phyloP scores from a whole-genome alignment of 2,797 vertebrate species.

The Dipus sagitta region DNA sequence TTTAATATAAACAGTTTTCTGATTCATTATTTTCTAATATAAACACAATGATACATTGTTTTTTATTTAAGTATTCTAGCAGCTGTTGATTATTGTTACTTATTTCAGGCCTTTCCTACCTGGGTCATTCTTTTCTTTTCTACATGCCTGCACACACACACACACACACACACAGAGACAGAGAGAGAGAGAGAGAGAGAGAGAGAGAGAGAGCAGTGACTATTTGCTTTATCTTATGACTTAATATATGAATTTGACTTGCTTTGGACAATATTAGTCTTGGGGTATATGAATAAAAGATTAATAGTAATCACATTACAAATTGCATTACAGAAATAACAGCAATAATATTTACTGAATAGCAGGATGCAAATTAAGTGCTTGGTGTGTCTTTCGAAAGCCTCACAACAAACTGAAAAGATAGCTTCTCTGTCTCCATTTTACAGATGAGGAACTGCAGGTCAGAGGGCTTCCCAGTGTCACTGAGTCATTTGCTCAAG shows the following conservation, averaged over 20 bases:
- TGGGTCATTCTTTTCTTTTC: neutral
- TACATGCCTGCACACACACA: neutral
- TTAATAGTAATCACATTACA: neutral
- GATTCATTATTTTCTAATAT: slow-evolving; percentile 17
- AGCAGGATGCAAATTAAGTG: neutral
- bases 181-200: neutral
- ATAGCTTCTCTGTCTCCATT: neutral
- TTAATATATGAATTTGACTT: neutral
- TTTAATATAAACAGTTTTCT: slow-evolving; percentile 4
- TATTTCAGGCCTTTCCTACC: slow-evolving; percentile 32
- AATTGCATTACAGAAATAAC: neutral
- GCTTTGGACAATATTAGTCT: neutral
- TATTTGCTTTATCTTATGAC: neutral
- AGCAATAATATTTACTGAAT: neutral
- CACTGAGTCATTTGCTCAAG: neutral
- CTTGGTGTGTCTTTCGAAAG: neutral
- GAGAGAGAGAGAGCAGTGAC: neutral
- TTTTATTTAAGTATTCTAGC: slow-evolving; percentile 43
- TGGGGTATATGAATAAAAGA: neutral
- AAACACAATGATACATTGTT: neutral
- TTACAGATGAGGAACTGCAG: neutral
- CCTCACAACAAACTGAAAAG: neutral
- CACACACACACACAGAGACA: neutral
- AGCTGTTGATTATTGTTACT: neutral
- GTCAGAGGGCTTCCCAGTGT: neutral